Evolutionary conservation across 2,113 vertebrate species (phyloP).

Genomic region (Oxyruncus cristatus): DNA sequence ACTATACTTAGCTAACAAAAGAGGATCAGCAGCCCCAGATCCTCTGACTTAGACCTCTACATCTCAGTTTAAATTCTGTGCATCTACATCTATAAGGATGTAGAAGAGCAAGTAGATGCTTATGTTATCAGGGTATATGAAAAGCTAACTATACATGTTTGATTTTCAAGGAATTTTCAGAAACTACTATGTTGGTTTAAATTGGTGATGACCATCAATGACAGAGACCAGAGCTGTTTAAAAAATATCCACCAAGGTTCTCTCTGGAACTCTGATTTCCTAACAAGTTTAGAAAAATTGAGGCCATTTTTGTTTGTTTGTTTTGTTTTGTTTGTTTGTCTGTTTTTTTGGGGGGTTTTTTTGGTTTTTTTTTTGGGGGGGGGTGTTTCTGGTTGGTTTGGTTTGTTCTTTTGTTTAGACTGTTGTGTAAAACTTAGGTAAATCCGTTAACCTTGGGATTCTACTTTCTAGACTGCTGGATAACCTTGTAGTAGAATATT

Average conservation of each 20-base stretch:
- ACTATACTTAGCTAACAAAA: background rate
- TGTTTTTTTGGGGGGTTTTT: background rate
- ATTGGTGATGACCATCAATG: fast-evolving
- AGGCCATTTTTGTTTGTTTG: background rate
- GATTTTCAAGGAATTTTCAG: background rate
- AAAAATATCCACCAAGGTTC: background rate
- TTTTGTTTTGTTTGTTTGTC: background rate
- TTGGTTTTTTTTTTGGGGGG: background rate
- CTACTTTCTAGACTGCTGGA: background rate
- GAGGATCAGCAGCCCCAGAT: background rate
- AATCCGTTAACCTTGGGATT: background rate
- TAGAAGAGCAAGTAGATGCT: background rate
- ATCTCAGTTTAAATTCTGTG: background rate
- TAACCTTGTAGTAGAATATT: background rate
- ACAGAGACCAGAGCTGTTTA: background rate
- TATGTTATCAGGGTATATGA: background rate
- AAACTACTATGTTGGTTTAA: background rate
- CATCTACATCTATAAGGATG: background rate
- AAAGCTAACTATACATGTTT: background rate
- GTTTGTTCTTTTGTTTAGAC: background rate
- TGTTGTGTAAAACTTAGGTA: background rate
- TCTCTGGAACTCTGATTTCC: background rate
- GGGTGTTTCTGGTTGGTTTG: too few species aligned
- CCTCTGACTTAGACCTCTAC: background rate
- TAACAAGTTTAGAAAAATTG: fast-evolving